phyloP scores from a whole-genome alignment of 1,140 invertebrate genomes.

The Drosophila ambigua region DNA sequence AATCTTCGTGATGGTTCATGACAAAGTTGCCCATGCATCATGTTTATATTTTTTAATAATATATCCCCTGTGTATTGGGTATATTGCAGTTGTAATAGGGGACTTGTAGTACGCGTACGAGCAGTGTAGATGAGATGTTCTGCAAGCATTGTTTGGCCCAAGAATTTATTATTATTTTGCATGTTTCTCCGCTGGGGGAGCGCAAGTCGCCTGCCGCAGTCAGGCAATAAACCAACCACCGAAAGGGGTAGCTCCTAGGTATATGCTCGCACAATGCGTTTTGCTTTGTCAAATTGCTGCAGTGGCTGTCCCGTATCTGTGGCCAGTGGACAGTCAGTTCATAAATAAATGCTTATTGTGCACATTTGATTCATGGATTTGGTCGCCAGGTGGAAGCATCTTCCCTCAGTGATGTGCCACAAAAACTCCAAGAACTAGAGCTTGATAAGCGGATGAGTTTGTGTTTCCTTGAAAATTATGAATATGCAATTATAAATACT shows the following conservation, averaged over 20 bases:
- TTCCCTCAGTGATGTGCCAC: background rate
- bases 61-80: too few relatives aligned
- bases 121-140: conserved; percentile 2
- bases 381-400: conserved; percentile 13
- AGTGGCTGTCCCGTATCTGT: conserved; percentile 4
- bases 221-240: conserved; percentile 43
- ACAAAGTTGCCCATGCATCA: too few relatives aligned
- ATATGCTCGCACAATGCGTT: background rate
- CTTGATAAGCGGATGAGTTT: background rate
- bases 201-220: conserved; percentile 24
- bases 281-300: conserved; percentile 29
- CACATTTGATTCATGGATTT: conserved; percentile 37
- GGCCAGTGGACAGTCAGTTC: conserved; percentile 15
- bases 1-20: too few relatives aligned
- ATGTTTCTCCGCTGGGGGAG: conserved; percentile 30
- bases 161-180: conserved; percentile 65
- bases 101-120: too few relatives aligned
- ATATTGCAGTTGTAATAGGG: too few relatives aligned
- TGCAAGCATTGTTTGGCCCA: conserved; percentile 45
- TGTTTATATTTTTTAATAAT: too few relatives aligned
- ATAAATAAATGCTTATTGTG: conserved; percentile 53
- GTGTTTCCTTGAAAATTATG: background rate
- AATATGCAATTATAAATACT: background rate
- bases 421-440: background rate
- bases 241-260: background rate